phyloP scores from a whole-genome alignment of 2,113 vertebrate species.

The Xyliphius kryptos region DNA sequence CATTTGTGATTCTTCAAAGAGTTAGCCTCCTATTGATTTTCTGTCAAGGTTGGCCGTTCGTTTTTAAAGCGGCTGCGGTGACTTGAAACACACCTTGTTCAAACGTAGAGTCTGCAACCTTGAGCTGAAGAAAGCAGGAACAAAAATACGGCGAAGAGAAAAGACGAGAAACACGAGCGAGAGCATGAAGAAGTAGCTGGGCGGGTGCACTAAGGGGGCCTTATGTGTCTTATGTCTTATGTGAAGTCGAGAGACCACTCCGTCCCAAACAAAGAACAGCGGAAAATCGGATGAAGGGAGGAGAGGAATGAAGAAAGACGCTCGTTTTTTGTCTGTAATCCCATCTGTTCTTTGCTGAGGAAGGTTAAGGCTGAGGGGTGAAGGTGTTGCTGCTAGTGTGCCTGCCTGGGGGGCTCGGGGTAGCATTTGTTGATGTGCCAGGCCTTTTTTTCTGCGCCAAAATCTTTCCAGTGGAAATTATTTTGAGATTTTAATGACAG shows the following conservation, averaged over 20 bases:
- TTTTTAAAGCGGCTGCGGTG: slow-evolving; percentile 70
- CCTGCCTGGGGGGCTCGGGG: background rate
- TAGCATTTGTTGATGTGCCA: background rate
- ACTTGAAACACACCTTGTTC: slow-evolving; percentile 63
- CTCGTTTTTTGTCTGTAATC: slow-evolving; percentile 20
- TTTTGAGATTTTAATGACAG: background rate
- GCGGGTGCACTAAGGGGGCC: slow-evolving; percentile 5
- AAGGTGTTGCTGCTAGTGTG: background rate
- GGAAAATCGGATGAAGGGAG: slow-evolving; percentile 28
- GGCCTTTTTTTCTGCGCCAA: background rate
- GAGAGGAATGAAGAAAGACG: slow-evolving; percentile 15
- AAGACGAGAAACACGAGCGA: slow-evolving; percentile 10
- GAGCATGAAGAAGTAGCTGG: background rate
- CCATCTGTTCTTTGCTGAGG: slow-evolving; percentile 1
- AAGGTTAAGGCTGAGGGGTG: slow-evolving; percentile 28
- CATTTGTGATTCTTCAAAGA: slow-evolving; percentile 79
- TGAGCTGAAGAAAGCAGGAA: slow-evolving; percentile 59
- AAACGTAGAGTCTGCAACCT: slow-evolving; percentile 68
- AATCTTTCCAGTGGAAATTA: background rate
- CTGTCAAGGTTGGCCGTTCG: slow-evolving; percentile 74
- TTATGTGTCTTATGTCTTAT: background rate
- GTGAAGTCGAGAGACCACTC: slow-evolving; percentile 19
- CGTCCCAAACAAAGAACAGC: slow-evolving; percentile 19
- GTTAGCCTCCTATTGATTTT: slow-evolving; percentile 78
- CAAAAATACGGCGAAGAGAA: slow-evolving; percentile 56